These are phyloP conservation scores for Corythornis madagascariensis DNA, from an alignment of 2,113 vertebrate genomes.

Conservation along the genomic window DNA sequence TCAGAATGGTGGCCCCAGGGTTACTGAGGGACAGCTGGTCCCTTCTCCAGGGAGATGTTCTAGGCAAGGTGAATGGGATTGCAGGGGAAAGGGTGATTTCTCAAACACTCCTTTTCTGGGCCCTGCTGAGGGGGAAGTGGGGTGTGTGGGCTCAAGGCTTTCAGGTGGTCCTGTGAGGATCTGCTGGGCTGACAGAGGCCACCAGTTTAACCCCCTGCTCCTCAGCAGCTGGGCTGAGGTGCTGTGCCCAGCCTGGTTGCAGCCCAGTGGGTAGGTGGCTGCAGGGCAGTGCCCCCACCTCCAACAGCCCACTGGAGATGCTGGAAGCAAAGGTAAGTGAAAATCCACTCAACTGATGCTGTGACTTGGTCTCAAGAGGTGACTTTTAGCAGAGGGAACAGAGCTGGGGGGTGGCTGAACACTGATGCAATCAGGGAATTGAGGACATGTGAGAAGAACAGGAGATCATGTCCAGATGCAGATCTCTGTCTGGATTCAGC, in stretches of 20 bases:
- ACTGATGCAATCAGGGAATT: not conserved
- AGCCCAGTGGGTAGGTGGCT: not conserved
- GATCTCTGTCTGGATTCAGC: not conserved
- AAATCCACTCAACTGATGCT: not conserved
- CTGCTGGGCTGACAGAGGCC: too few species aligned
- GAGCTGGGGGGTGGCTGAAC: not conserved
- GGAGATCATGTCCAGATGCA: not conserved
- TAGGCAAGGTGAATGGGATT: not conserved
- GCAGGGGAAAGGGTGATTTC: not conserved
- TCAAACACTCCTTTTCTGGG: too few species aligned
- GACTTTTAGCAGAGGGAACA: not conserved
- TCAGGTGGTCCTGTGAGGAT: fast-evolving
- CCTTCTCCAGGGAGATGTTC: not conserved
- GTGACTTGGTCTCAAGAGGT: not conserved
- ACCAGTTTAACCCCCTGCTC: too few species aligned
- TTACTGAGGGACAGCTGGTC: not conserved
- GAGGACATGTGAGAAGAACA: not conserved
- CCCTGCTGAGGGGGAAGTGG: too few species aligned
- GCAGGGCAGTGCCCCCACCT: fast-evolving
- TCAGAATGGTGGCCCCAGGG: not conserved
- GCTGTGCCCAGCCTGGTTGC: not conserved
- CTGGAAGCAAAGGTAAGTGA: not conserved
- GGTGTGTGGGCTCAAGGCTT: fast-evolving
- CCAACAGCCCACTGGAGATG: not conserved
- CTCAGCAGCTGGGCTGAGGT: fast-evolving